Percentiles rank a stretch among this genome's conserved stretches.
phyloP scores from a whole-genome alignment of 2,797 vertebrate genomes.

The Balearica regulorum region DNA sequence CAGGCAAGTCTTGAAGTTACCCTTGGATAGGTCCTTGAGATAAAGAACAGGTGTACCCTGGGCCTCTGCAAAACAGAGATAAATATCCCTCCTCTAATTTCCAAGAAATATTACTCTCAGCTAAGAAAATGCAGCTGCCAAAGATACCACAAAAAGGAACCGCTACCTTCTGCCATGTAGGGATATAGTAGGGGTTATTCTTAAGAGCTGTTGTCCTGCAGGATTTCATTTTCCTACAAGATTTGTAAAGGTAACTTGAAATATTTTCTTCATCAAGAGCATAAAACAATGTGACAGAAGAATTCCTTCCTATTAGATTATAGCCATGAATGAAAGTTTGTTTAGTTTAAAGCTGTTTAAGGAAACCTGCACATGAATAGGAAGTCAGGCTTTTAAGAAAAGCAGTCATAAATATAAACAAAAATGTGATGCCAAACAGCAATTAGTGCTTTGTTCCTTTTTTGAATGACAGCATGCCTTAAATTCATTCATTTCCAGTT shows the following conservation, averaged over 20 bases:
- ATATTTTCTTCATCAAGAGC: not conserved
- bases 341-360: conserved; percentile 47
- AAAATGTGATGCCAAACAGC: conserved; percentile 16
- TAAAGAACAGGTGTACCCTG: conserved; percentile 13
- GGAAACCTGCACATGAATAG: conserved; percentile 55
- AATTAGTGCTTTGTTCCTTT: conserved; percentile 63
- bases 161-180: not conserved
- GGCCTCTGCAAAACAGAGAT: not conserved
- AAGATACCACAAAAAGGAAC: not conserved
- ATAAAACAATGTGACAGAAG: not conserved
- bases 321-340: conserved; percentile 52
- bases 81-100: not conserved
- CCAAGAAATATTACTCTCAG: not conserved
- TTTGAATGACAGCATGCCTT: conserved; percentile 45
- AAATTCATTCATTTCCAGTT: conserved; percentile 27
- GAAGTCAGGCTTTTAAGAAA: conserved; percentile 60
- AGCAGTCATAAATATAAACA: conserved; percentile 64
- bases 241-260: not conserved
- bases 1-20: not conserved
- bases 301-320: conserved; percentile 16
- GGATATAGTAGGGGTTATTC: not conserved
- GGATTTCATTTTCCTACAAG: not conserved
- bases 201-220: not conserved
- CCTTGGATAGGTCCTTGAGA: conserved; percentile 18
- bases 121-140: not conserved